phyloP scores from a whole-genome alignment of 2,888 invertebrate genomes.

The Drosophila tripunctata region DNA sequence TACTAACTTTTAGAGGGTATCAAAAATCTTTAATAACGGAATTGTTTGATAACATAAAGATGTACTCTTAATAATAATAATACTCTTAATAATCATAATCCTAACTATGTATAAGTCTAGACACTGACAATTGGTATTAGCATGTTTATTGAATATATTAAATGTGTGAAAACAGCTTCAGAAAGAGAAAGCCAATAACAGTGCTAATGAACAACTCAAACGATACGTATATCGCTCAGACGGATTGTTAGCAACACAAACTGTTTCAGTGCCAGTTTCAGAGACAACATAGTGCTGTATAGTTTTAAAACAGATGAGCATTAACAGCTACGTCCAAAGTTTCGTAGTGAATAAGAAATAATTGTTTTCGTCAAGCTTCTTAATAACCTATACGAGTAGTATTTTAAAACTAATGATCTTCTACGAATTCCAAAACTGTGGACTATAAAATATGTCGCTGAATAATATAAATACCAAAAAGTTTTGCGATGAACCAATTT shows the following conservation, averaged over 20 bases:
- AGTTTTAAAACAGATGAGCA: conserved; percentile 8
- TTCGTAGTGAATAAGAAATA: neutral
- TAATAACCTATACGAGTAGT: too few species aligned
- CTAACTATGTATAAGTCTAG: neutral
- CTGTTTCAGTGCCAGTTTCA: conserved; percentile 24
- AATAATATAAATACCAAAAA: conserved; percentile 62
- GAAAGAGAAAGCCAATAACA: conserved; percentile 48
- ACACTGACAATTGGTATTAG: neutral
- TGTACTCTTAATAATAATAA: too few species aligned
- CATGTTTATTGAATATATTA: conserved; percentile 22
- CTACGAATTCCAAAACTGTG: neutral
- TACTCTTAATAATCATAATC: neutral
- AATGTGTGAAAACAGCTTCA: conserved; percentile 12
- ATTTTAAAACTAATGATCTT: conserved; percentile 2
- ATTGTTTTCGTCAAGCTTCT: neutral
- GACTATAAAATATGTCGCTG: conserved; percentile 68
- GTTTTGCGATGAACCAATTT: conserved; percentile 65
- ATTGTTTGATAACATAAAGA: too few species aligned
- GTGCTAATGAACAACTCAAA: conserved; percentile 68
- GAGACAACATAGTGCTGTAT: conserved; percentile 17
- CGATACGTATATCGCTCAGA: conserved; percentile 30
- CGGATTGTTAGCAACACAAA: conserved; percentile 27
- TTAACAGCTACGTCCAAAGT: neutral
- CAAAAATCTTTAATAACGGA: too few species aligned
- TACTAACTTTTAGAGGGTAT: too few species aligned